Conservation (phyloP, 2,888 invertebrate species). For the Eilema griseolum region DNA sequence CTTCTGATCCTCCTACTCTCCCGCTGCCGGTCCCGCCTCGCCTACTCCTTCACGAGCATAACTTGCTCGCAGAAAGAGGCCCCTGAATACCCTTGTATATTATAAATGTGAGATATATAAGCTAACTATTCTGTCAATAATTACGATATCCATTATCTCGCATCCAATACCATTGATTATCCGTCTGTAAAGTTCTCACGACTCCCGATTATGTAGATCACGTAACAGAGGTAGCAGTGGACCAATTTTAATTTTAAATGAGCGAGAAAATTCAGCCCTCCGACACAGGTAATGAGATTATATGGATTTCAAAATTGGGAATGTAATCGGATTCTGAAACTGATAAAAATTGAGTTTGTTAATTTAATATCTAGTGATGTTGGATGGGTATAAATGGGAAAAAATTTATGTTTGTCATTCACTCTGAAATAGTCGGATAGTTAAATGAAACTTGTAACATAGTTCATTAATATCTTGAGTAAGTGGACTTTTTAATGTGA, state of each 20-base stretch:
- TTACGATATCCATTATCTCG: neutral
- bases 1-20: too few relatives aligned
- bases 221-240: slow-evolving; percentile 20
- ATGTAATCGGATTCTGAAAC: slow-evolving; percentile 27
- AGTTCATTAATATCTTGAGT: too few relatives aligned
- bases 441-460: too few relatives aligned
- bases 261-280: slow-evolving; percentile 34
- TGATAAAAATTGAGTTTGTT: slow-evolving; percentile 18
- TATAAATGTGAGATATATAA: neutral
- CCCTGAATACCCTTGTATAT: neutral
- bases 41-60: too few relatives aligned
- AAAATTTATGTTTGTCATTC: too few relatives aligned
- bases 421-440: too few relatives aligned
- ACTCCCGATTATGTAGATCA: slow-evolving; percentile 30
- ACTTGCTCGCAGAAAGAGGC: too few relatives aligned
- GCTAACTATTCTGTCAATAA: neutral
- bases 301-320: slow-evolving; percentile 31
- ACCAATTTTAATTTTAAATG: slow-evolving; percentile 46
- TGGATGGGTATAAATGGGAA: neutral
- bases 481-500: too few relatives aligned
- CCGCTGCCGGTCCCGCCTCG: too few relatives aligned
- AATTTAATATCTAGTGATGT: slow-evolving; percentile 3
- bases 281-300: slow-evolving; percentile 44
- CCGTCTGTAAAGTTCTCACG: slow-evolving; percentile 6
- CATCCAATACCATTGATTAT: neutral